A percentile compares a stretch with the other conserved stretches of the same genome.
These are phyloP conservation scores for Junonia oenone DNA, from an alignment of 2,888 invertebrate species.

Conservation along the genomic window DNA sequence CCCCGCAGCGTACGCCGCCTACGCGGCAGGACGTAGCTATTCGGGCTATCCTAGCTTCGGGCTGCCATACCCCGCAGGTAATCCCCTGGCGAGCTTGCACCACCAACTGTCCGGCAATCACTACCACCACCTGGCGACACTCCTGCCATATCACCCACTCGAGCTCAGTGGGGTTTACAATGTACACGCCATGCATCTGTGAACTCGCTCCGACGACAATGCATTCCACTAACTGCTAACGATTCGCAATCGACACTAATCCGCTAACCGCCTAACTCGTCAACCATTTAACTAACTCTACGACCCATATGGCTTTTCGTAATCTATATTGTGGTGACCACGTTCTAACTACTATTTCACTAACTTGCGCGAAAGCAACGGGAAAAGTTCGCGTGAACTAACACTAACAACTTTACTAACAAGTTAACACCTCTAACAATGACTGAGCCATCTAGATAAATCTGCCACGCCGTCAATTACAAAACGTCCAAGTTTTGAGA, in stretches of 20 bases:
- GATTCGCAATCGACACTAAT: constrained; percentile 51
- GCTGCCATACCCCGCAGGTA: constrained; percentile 98
- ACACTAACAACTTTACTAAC: constrained; percentile 73
- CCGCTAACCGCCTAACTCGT: constrained; percentile 53
- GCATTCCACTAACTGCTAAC: constrained; percentile 74
- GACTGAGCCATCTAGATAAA: constrained; percentile 77
- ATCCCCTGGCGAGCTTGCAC: constrained; percentile 89
- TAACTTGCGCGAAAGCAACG: constrained; percentile 59
- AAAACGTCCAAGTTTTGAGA: constrained; percentile 72
- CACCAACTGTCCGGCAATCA: constrained; percentile 82
- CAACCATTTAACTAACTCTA: constrained; percentile 52
- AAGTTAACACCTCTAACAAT: constrained; percentile 73
- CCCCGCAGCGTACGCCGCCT: constrained; percentile 97
- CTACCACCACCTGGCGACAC: constrained; percentile 82
- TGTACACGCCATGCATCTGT: constrained; percentile 89
- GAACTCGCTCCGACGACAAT: constrained; percentile 80
- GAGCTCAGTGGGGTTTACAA: constrained; percentile 83
- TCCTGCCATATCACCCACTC: constrained; percentile 84
- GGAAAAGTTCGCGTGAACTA: constrained; percentile 70
- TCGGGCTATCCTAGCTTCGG: constrained; percentile 98
- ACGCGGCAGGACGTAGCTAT: constrained; percentile 97
- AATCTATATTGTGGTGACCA: constrained; percentile 60
- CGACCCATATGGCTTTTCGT: constrained; percentile 57
- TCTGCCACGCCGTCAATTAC: constrained; percentile 69
- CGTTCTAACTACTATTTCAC: constrained; percentile 63